Evolutionary conservation across 2,888 invertebrate genomes (phyloP), one percentile per base, ranked within the genome.

Genomic region (Ariolimax columbianus): DNA sequence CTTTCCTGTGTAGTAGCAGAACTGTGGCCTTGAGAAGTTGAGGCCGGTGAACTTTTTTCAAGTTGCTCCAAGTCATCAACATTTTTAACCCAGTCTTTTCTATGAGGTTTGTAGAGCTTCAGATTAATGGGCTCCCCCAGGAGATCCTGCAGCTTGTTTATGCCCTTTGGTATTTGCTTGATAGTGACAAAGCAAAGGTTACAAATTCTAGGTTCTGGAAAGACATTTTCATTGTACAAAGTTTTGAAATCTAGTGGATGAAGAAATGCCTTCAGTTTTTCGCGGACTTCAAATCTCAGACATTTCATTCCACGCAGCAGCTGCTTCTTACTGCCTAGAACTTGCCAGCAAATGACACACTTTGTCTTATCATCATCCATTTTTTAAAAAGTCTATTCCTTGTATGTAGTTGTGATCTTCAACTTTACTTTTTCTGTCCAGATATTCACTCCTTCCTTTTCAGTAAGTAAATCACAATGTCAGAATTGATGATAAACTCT

Each of bases 201-300:
- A 66, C 82, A 82, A 3, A 82, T 82, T 77, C 75, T 75, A 47
- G 82, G 82, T 23, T 82, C 63, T 59, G 82, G 82, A 33, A 82
- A 82, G 47, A 82, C 23, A 38, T 30, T 40, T 66, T 72, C 23
- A 47, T 82, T 47, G 47, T 63, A 82, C 14, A 82, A 47, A 43
- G 66, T 33, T 47, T 40, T 43, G 47, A 82, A 82, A 77, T 82
- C 82, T 43, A 38, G 30, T 38, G 73, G 75, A 63, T 51, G 77
- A 6, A 82, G 77, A 26, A 82, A 30, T 33, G 40, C 30, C 47
- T 77, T 63, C 11, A 82, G 77, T 51, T 75, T 75, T 40, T 63
- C 75, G 30, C 33, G n/a, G 7, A 75, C 47, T 14, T 66, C 66
- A 82, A 59, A 77, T 66, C 55, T 82, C 75, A 43, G 17, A n/a